Evolutionary conservation across 2,113 vertebrate genomes (phyloP), one percentile per base, ranked within the genome.

Genomic region (Lampris incognitus): DNA sequence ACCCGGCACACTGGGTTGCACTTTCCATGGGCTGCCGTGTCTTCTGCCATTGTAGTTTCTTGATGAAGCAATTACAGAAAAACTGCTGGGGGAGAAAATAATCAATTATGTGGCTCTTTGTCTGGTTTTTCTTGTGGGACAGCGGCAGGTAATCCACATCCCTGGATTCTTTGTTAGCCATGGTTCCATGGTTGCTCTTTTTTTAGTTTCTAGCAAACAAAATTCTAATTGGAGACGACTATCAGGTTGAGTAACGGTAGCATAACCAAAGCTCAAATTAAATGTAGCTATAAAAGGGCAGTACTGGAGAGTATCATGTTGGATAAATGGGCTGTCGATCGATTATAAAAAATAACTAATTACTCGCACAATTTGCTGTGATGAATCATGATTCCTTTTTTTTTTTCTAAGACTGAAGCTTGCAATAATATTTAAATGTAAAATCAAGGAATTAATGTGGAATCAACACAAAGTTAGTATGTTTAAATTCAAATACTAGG

Each of bases 1-100:
- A 51, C 40, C 64, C 24, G 39, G 69, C 66, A 66, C 81, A 82
- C 76, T 55, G 42, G 59, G 67, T 11, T 85, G 73, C 63, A 66
- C 65, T 76, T 72, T 85, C 72, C 60, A 54, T 54, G 70, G 36
- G 65, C 70, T 59, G 66, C 46, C 73, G 37, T 75, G 55, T 54
- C 67, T 24, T 38, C 55, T 54, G 58, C 52, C 42, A 49, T 3
- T 76, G 69, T 40, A 41, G 8, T 52, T 64, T 64, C 68, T 55
- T 62, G 49, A 65, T 69, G 55, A 81, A 65, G 76, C 67, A 78
- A 79, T 74, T 85, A 67, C 61, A 70, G 58, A 38, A 46, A 6
- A 13, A 74, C 64, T 65, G 55, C 6, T 36, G 5, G 49, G 37
- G 5, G 37, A 10, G 44, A 52, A 36, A 40, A 50, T 40, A 59